Evolutionary conservation across 2,888 invertebrate species (phyloP).

Genomic region (Sicus ferrugineus): DNA sequence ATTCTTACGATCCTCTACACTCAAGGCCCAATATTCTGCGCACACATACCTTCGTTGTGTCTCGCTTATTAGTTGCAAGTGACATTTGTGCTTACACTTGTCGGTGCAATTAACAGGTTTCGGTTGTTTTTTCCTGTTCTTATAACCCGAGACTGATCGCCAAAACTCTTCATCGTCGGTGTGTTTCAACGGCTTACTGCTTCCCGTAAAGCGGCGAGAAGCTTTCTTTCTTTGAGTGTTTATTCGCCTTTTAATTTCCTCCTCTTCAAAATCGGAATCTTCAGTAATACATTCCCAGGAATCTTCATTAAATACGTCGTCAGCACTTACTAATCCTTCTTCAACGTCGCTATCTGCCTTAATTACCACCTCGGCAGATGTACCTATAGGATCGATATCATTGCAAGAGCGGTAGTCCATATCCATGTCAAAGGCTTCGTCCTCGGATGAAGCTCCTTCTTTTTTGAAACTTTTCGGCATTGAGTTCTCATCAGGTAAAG

Average conservation of each 20-base stretch:
- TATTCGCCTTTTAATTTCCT: slow-evolving; percentile 22
- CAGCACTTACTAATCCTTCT: background rate
- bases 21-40: slow-evolving; percentile 39
- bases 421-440: slow-evolving; percentile 28
- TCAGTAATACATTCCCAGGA: background rate
- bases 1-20: slow-evolving; percentile 37
- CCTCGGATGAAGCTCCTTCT: background rate
- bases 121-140: slow-evolving; percentile 27
- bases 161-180: background rate
- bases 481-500: background rate
- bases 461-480: background rate
- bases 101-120: slow-evolving; percentile 37
- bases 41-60: slow-evolving; percentile 38
- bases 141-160: background rate
- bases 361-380: slow-evolving; percentile 25
- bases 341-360: slow-evolving; percentile 33
- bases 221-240: background rate
- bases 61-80: slow-evolving; percentile 36
- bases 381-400: slow-evolving; percentile 33
- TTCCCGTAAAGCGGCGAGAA: background rate
- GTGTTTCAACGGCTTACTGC: background rate
- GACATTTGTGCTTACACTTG: slow-evolving; percentile 41
- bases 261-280: slow-evolving; percentile 26
- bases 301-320: slow-evolving; percentile 21
- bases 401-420: background rate